These are phyloP conservation scores for Drosophila macrospina DNA, from an alignment of 2,888 invertebrate genomes.

Conservation along the genomic window DNA sequence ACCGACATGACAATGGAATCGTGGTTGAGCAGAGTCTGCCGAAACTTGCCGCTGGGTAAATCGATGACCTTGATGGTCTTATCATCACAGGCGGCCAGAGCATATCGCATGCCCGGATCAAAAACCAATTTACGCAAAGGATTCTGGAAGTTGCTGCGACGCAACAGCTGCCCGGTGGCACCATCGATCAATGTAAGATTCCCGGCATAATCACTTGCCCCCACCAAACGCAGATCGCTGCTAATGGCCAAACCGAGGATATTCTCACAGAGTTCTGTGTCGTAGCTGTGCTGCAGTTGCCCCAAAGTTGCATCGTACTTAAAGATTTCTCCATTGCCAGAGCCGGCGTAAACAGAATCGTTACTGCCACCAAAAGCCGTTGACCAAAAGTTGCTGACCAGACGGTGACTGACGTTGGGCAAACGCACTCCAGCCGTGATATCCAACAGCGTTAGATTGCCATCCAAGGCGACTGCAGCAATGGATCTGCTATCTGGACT, in stretches of 20 bases:
- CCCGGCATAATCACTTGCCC: slow-evolving; percentile 34
- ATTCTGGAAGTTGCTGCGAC: slow-evolving; percentile 8
- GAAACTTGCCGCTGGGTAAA: slow-evolving; percentile 28
- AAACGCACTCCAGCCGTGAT: slow-evolving; percentile 23
- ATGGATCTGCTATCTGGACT: slow-evolving; percentile 41
- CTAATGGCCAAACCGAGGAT: slow-evolving; percentile 39
- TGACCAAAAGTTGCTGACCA: slow-evolving; percentile 49
- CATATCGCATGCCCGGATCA: slow-evolving; percentile 2
- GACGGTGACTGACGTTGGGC: slow-evolving; percentile 23
- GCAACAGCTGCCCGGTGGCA: slow-evolving; percentile 31
- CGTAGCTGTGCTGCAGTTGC: slow-evolving; percentile 23
- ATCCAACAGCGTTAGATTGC: slow-evolving; percentile 33
- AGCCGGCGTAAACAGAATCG: slow-evolving; percentile 41
- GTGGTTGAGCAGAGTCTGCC: slow-evolving; percentile 17
- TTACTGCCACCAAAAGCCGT: slow-evolving; percentile 19
- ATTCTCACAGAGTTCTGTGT: slow-evolving; percentile 31
- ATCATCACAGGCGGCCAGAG: slow-evolving; percentile 51
- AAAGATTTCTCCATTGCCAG: slow-evolving; percentile 37
- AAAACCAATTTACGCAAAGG: slow-evolving; percentile 36
- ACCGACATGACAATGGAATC: slow-evolving; percentile 37
- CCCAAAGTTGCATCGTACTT: slow-evolving; percentile 34
- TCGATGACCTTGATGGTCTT: slow-evolving; percentile 45
- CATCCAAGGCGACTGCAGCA: slow-evolving; percentile 45
- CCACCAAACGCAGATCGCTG: slow-evolving; percentile 25
- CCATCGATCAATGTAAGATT: slow-evolving; percentile 41